Base-by-base conservation (phyloP, 1,140 invertebrate species). In the Drosophila pachea region DNA sequence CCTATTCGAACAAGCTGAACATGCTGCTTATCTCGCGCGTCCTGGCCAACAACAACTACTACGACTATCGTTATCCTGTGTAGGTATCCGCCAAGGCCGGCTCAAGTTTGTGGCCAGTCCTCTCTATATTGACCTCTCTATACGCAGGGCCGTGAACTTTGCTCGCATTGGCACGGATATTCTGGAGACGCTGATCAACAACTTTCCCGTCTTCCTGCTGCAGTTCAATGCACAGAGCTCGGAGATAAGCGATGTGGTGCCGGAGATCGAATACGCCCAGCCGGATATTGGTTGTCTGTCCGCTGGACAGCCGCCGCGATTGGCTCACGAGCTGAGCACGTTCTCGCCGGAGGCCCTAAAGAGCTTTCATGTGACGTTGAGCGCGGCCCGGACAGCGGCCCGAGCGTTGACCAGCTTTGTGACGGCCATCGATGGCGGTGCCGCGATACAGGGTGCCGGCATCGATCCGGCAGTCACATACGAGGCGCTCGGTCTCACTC, bases 111-210 rank as follows among this genome's bases (percentile, higher is more conserved):
- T 0, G 0, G 11, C 52, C 12, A 43, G 14, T n/a, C n/a, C 40
- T 42, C 35, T 63, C 43, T 43, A 43, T 62, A 14, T 50, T 60
- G 47, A 38, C 50, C 11, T 35, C 29, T 31, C 5, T 40, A 31
- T 49, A 35, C 16, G 40, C 47, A 88, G 87, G 11, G 68, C 88
- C 14, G 69, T 89, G 1, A 89, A 89, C 50, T 89, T 89, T 66
- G 88, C 88, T 5, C 86, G 88, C n/a, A 84, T 89, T 31, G 88
- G 88, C 16, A 76, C 88, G 0, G 88, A 89, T 45, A 88, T 89
- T 8, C 29, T 89, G 52, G 86, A 88, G 66, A 66, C 76, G 5
- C 36, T 89, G 38, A 86, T 89, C 43, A 75, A 89, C 16, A 86
- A 74, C 29, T 73, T 88, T 11, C 68, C 82, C 49, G 75, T 69